Percentiles rank a stretch among this genome's conserved stretches.
Evolutionary conservation across 1,140 invertebrate genomes (phyloP).

Genomic region (Thaumatotibia leucotreta): DNA sequence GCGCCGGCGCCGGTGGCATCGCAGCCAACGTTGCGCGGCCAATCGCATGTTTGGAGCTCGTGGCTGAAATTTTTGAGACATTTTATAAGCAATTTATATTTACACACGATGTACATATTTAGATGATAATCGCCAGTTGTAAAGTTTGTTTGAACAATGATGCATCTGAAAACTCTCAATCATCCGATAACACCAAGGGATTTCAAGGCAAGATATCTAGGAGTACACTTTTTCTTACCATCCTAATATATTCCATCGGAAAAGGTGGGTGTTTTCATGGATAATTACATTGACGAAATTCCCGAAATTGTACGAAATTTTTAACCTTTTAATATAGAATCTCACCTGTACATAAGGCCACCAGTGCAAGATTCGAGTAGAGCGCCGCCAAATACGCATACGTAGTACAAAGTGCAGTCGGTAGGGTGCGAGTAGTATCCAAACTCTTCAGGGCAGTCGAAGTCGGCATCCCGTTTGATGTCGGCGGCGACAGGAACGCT

Average conservation of each 20-base stretch:
- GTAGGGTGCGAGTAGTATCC: conserved; percentile 94
- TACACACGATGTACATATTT: too few relatives aligned
- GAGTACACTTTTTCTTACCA: too few relatives aligned
- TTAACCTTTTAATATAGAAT: background rate
- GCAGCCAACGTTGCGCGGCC: conserved; percentile 95
- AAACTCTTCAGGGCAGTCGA: conserved; percentile 96
- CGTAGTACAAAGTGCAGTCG: conserved; percentile 95
- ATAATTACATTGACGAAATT: too few relatives aligned
- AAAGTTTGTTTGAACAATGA: too few relatives aligned
- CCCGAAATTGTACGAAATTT: too few relatives aligned
- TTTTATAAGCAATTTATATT: background rate
- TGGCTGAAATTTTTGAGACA: conserved; percentile 78
- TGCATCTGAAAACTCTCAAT: too few relatives aligned
- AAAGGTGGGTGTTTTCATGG: too few relatives aligned
- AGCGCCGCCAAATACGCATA: conserved; percentile 96
- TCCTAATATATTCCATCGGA: too few relatives aligned
- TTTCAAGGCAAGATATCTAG: too few relatives aligned
- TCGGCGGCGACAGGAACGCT: conserved; percentile 65
- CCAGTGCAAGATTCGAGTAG: conserved; percentile 95
- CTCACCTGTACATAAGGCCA: conserved; percentile 93
- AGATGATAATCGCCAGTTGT: too few relatives aligned
- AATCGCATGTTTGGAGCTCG: conserved; percentile 96
- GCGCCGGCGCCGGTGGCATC: conserved; percentile 75
- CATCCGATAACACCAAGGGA: too few relatives aligned
- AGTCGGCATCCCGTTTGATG: conserved; percentile 77